Base-by-base conservation (phyloP, 2,113 vertebrate species). In the Apodemus sylvaticus region DNA sequence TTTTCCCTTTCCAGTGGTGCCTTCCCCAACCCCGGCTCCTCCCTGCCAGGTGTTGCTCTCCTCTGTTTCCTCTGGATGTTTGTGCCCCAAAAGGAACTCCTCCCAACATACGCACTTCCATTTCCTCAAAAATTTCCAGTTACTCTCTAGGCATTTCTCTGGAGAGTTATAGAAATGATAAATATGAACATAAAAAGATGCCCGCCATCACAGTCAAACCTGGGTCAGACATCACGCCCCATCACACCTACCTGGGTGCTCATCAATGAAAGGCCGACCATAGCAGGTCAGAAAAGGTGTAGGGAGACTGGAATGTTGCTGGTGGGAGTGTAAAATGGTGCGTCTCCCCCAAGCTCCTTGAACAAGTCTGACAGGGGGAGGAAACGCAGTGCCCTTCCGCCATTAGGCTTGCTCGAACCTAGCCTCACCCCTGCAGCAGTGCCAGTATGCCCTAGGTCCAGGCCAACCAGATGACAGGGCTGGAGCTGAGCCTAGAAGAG, bases 71-170 rank as follows among this genome's bases (percentile, higher is more conserved):
- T 94, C 71, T 83, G 89, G 55, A 20, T 91, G 36, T 71, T 82
- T 42, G 9, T 55, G 39, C 3, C 87, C n/a, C 66, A 3, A 53
- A 93, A 70, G 70, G 73, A 81, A 73, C n/a, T 83, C 24, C 34
- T 79, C 83, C 51, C 29, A 89, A 36, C 48, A 76, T 39, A 96
- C 29, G 2, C 8, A 9, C 29, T 90, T 96, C 26, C 79, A 60
- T 88, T 94, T 96, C 76, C 60, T 95, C 78, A 78, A 71, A 87
- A 94, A 68, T 68, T 82, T 95, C 51, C 45, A 66, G 73, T n/a
- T 66, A 19, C 82, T 64, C 14, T 89, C 39, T 53, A 89, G 53
- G 77, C 22, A 45, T 77, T 78, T 79, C 42, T 62, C 86, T 51
- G 90, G 34, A 93, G 86, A 39, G 68, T 68, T 74, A 89, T 42